Evolutionary conservation across 2,888 invertebrate species (phyloP).

Genomic region (Neoascia interrupta): DNA sequence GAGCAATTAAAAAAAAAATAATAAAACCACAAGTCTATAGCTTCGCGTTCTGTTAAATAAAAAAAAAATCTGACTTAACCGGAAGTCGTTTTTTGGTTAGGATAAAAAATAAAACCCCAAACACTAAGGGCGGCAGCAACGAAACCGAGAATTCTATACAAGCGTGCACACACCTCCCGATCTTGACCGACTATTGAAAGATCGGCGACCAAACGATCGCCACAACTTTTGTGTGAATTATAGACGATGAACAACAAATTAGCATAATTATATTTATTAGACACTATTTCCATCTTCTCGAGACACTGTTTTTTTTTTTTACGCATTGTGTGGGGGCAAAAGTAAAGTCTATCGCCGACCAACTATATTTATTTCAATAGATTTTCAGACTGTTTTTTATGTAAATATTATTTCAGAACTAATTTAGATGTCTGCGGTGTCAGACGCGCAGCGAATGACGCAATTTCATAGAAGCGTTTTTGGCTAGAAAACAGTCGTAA

Average conservation of each 20-base stretch:
- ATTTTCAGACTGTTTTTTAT: conserved; percentile 16
- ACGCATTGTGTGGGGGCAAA: neutral
- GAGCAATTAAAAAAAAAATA: neutral
- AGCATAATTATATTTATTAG: conserved; percentile 20
- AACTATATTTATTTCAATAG: conserved; percentile 3
- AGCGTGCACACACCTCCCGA: no score
- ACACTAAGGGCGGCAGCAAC: no score
- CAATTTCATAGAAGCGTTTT: conserved; percentile 18
- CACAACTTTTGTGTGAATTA: no score
- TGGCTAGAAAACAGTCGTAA: conserved; percentile 13
- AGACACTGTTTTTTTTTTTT: no score
- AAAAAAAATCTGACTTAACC: conserved; percentile 14
- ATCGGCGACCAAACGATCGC: no score
- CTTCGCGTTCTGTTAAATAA: no score
- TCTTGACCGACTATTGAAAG: no score
- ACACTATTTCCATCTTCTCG: conserved; percentile 3
- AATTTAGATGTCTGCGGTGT: conserved; percentile 46
- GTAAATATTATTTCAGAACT: conserved; percentile 50
- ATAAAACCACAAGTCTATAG: neutral
- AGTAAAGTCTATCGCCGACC: neutral
- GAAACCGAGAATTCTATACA: no score
- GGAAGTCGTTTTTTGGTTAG: conserved; percentile 32
- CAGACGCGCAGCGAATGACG: conserved; percentile 51
- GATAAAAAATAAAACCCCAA: no score
- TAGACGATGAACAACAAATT: conserved; percentile 11